phyloP scores from a whole-genome alignment of 2,888 invertebrate species.

The Leucoptera coffeella region DNA sequence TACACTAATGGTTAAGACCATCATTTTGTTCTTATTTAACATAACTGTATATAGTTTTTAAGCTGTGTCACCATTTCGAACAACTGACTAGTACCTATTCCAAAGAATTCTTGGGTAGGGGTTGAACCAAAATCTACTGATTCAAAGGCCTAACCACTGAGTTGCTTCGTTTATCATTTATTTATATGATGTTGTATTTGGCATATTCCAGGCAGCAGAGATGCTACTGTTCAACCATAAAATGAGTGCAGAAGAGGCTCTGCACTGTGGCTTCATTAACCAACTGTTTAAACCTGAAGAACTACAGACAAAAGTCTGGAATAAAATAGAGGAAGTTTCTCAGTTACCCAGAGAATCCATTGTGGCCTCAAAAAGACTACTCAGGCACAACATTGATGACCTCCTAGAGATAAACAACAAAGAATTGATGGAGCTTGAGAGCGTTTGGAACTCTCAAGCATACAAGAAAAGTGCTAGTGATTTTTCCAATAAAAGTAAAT shows the following conservation, averaged over 20 bases:
- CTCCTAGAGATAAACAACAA: conserved; percentile 60
- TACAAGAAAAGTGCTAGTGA: conserved; percentile 12
- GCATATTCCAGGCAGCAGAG: conserved; percentile 45
- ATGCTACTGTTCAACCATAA: conserved; percentile 66
- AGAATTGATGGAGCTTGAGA: conserved; percentile 62
- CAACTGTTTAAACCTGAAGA: conserved; percentile 64
- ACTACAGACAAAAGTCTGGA: conserved; percentile 55
- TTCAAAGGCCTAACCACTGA: too few relatives aligned
- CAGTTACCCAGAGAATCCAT: conserved; percentile 53
- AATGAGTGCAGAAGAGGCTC: conserved; percentile 74
- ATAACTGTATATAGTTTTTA: too few relatives aligned
- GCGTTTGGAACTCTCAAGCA: conserved; percentile 62
- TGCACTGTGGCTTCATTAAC: conserved; percentile 70
- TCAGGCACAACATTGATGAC: conserved; percentile 53
- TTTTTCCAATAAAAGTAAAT: conserved; percentile 12
- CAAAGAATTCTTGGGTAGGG: too few relatives aligned
- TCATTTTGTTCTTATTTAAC: too few relatives aligned
- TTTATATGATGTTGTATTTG: too few relatives aligned
- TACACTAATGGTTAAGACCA: too few relatives aligned
- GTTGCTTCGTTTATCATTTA: too few relatives aligned
- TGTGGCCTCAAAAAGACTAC: conserved; percentile 62
- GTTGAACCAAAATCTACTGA: too few relatives aligned
- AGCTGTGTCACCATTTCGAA: too few relatives aligned
- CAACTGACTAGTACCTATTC: too few relatives aligned
- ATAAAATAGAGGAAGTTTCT: conserved; percentile 48